These are phyloP conservation scores for Phaenicophaeus curvirostris DNA, from an alignment of 2,797 vertebrate genomes.

Conservation along the genomic window DNA sequence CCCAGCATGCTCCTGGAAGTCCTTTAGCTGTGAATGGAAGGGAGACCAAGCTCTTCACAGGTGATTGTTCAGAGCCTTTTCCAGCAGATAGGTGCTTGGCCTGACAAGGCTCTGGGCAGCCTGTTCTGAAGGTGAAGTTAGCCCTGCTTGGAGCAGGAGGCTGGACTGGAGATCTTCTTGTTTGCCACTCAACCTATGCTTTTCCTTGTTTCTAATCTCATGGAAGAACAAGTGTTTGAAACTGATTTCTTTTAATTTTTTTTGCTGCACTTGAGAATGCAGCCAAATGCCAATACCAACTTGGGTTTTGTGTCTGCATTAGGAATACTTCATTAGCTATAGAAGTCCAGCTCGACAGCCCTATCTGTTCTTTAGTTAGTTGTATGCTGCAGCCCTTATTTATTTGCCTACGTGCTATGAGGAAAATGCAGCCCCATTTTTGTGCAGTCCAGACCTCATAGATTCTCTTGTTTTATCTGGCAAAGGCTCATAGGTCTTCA, in stretches of 20 bases:
- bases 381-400: neutral
- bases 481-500: neutral
- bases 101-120: neutral
- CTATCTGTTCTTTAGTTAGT: neutral
- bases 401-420: neutral
- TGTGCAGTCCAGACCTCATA: neutral
- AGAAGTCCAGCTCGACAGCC: neutral
- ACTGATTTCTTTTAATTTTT: neutral
- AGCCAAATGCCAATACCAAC: neutral
- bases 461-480: neutral
- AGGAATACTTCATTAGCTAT: neutral
- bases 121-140: neutral
- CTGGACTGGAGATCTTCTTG: neutral
- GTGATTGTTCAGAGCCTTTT: neutral
- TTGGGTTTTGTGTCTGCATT: neutral
- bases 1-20: neutral
- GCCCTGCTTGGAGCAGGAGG: neutral
- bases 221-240: neutral
- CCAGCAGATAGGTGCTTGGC: neutral
- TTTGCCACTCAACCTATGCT: neutral
- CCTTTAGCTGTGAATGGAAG: neutral
- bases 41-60: neutral
- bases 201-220: neutral
- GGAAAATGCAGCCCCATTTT: neutral
- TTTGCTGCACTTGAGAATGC: neutral